Evolutionary conservation across 2,113 vertebrate species (phyloP).

Genomic region (Romanogobio albipinnatus): DNA sequence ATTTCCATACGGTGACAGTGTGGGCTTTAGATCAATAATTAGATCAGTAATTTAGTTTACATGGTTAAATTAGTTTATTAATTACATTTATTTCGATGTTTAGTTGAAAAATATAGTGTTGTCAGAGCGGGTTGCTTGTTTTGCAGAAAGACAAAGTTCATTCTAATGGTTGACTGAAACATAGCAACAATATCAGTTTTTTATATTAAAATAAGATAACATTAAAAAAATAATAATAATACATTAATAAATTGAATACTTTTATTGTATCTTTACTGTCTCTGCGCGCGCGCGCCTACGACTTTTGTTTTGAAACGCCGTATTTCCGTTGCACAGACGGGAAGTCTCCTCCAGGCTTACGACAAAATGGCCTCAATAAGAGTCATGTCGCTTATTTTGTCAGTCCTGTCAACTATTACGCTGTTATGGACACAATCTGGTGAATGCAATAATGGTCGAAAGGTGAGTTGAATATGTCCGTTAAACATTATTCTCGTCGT

Average conservation of each 20-base stretch:
- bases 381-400: not conserved
- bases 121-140: not conserved
- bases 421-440: conserved; percentile 51
- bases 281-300: no score
- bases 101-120: no score
- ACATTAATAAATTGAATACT: not conserved
- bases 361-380: conserved; percentile 64
- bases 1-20: no score
- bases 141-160: not conserved
- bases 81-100: no score
- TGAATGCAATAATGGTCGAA: conserved; percentile 70
- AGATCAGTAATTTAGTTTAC: no score
- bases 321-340: conserved; percentile 14
- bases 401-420: conserved; percentile 52
- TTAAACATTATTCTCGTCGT: not conserved
- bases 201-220: no score
- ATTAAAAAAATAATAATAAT: no score
- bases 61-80: no score
- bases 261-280: no score
- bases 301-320: conserved; percentile 1
- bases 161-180: not conserved
- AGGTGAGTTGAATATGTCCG: conserved; percentile 62
- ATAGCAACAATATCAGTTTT: not conserved
- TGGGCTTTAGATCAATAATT: no score
- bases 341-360: not conserved